phyloP scores from a whole-genome alignment of 1,140 invertebrate species.

The Adelges cooleyi region DNA sequence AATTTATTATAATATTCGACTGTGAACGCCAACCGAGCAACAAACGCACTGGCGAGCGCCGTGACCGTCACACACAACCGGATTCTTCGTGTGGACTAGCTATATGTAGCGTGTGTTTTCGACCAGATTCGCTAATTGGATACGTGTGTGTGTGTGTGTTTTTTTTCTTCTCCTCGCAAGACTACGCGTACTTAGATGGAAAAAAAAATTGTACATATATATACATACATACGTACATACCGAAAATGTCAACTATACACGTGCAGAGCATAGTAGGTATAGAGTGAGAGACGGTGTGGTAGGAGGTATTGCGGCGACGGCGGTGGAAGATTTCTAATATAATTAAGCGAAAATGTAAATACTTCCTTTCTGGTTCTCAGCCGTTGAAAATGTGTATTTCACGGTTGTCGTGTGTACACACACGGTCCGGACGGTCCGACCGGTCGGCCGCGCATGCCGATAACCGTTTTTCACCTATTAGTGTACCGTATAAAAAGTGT shows the following conservation, averaged over 20 bases:
- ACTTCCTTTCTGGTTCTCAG: not conserved
- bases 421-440: not conserved
- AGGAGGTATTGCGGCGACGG: too few species aligned
- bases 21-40: not conserved
- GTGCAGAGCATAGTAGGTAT: too few species aligned
- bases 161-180: too few species aligned
- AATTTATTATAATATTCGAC: not conserved
- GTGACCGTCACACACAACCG: too few species aligned
- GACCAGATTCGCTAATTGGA: constrained; percentile 2
- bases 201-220: too few species aligned
- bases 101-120: not conserved
- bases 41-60: too few species aligned
- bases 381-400: constrained; percentile 8
- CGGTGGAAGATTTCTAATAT: not conserved
- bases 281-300: too few species aligned
- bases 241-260: not conserved
- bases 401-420: constrained; percentile 8
- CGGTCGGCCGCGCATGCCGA: constrained; percentile 14
- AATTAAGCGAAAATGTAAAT: constrained; percentile 1
- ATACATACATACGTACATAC: not conserved
- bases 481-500: not conserved
- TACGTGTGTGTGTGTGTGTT: too few species aligned
- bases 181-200: too few species aligned
- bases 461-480: constrained; percentile 20
- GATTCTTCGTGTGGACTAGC: too few species aligned